A percentile compares a stretch with the other conserved stretches of the same genome.
Evolutionary conservation across 2,797 vertebrate species (phyloP).

Genomic region (Periophthalmus magnuspinnatus): DNA sequence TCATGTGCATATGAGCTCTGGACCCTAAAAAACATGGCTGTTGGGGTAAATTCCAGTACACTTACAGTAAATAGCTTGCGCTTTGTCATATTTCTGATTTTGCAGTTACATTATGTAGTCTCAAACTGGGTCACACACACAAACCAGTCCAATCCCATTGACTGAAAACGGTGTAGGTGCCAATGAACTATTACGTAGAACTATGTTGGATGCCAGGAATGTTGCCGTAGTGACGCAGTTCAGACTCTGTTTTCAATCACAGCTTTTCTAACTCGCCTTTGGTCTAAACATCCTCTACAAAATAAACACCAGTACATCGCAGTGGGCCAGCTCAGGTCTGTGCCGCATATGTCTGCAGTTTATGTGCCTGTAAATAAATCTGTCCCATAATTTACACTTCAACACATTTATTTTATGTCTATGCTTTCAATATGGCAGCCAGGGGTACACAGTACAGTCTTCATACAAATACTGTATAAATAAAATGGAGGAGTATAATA

Average conservation of each 20-base stretch:
- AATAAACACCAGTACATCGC: slow-evolving; percentile 36
- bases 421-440: background rate
- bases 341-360: slow-evolving; percentile 12
- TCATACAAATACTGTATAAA: slow-evolving; percentile 14
- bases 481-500: background rate
- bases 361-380: slow-evolving; percentile 18
- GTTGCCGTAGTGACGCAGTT: slow-evolving; percentile 40
- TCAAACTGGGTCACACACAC: background rate
- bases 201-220: slow-evolving; percentile 17
- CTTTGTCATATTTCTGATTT: slow-evolving; percentile 19
- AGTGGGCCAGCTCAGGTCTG: slow-evolving; percentile 25
- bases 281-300: slow-evolving; percentile 62
- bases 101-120: background rate
- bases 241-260: slow-evolving; percentile 54
- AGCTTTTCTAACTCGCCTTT: slow-evolving; percentile 19
- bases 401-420: slow-evolving; percentile 1
- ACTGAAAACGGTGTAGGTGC: background rate
- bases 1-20: background rate
- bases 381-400: slow-evolving; percentile 13
- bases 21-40: background rate
- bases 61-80: background rate
- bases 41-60: background rate
- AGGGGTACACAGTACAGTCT: background rate
- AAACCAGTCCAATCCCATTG: background rate
- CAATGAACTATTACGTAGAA: background rate